Conservation (phyloP, 2,113 vertebrate species). For the Tretioscincus oriximinensis region DNA sequence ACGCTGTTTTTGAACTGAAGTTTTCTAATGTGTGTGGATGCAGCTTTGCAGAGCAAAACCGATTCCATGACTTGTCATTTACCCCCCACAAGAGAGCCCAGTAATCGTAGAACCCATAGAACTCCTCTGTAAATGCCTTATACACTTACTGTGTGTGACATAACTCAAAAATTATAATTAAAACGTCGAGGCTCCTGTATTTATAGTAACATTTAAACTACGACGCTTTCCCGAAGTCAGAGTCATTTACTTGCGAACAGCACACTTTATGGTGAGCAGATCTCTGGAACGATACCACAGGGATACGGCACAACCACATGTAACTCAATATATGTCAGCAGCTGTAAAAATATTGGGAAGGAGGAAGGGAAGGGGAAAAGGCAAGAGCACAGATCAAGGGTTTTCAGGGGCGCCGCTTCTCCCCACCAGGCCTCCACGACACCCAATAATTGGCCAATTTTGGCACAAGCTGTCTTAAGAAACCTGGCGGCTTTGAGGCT, state of each 20-base stretch:
- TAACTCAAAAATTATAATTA: constrained; percentile 89
- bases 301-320: constrained; percentile 83
- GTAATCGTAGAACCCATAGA: constrained; percentile 62
- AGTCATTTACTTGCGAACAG: constrained; percentile 81
- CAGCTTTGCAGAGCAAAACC: constrained; percentile 18
- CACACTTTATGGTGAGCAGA: constrained; percentile 87
- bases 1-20: no score
- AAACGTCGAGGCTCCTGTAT: constrained; percentile 84
- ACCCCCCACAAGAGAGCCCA: constrained; percentile 78
- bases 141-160: constrained; percentile 70
- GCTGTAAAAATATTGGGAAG: constrained; percentile 86
- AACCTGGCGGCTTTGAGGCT: constrained; percentile 80
- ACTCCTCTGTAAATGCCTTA: constrained; percentile 75
- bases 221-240: constrained; percentile 80
- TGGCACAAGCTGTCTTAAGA: constrained; percentile 75
- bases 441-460: constrained; percentile 80
- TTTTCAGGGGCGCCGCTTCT: constrained; percentile 65
- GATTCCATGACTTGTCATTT: constrained; percentile 66
- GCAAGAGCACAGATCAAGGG: constrained; percentile 72
- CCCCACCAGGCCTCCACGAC: constrained; percentile 20
- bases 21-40: no score
- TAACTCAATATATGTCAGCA: constrained; percentile 92
- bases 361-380: constrained; percentile 68
- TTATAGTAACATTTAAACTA: constrained; percentile 88
- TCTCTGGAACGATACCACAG: constrained; percentile 78